These are phyloP conservation scores for Hippopotamyrus pictus DNA, from an alignment of 2,797 vertebrate species.

Conservation along the genomic window DNA sequence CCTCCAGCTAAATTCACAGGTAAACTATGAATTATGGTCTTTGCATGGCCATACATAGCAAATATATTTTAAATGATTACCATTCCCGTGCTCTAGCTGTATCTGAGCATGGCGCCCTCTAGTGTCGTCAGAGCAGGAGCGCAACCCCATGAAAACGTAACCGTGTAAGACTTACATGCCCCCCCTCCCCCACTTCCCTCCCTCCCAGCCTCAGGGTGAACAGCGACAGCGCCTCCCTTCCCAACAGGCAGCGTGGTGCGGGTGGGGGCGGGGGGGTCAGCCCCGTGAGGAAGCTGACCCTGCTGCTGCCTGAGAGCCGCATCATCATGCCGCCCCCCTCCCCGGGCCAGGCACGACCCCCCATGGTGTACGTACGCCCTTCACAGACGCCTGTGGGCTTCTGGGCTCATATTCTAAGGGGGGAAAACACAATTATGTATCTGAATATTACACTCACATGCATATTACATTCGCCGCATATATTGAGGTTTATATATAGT, in stretches of 20 bases:
- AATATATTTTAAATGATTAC: background rate
- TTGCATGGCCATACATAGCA: background rate
- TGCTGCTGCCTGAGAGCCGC: slow-evolving; percentile 39
- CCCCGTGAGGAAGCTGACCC: slow-evolving; percentile 57
- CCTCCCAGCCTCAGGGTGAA: slow-evolving; percentile 68
- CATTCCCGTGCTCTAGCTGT: background rate
- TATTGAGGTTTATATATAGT: background rate
- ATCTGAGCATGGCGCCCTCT: background rate
- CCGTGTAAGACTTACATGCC: background rate
- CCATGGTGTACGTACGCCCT: slow-evolving; percentile 47
- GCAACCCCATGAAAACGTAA: background rate
- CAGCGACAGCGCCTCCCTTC: slow-evolving; percentile 70
- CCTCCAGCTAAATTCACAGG: background rate
- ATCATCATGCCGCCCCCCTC: slow-evolving; percentile 52
- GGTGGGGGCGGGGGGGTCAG: slow-evolving; percentile 48
- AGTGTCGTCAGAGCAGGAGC: background rate
- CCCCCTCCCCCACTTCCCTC: background rate
- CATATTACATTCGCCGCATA: background rate
- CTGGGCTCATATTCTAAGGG: background rate
- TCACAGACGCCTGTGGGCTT: background rate
- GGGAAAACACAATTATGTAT: background rate
- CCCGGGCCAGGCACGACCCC: slow-evolving; percentile 51
- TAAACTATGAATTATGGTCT: background rate
- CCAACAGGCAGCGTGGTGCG: slow-evolving; percentile 63
- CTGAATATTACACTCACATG: background rate